Percentiles rank a stretch among this genome's conserved stretches.
These are phyloP conservation scores for Alcedo atthis DNA, from an alignment of 2,797 vertebrate species.

Conservation along the genomic window DNA sequence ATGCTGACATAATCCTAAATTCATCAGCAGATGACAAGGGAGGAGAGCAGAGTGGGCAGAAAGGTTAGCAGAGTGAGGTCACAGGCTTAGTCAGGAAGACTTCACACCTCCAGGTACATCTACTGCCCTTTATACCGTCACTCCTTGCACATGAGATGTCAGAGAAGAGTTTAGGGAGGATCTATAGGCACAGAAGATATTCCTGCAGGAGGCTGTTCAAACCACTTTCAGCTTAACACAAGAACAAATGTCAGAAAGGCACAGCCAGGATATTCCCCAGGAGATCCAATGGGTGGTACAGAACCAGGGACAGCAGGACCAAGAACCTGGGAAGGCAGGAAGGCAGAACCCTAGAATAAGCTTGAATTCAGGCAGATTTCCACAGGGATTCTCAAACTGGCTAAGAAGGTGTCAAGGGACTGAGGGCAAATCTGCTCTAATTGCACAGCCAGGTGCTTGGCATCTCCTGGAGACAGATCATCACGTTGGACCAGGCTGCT, in stretches of 20 bases:
- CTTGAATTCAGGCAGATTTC: background rate
- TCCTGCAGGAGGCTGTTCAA: background rate
- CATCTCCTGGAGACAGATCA: background rate
- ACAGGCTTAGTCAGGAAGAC: background rate
- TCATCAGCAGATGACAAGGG: background rate
- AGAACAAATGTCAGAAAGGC: accelerated
- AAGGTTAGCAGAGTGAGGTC: background rate
- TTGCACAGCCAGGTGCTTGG: background rate
- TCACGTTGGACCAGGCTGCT: accelerated
- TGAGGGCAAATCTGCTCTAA: background rate
- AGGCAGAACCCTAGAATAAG: background rate
- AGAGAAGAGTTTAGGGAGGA: background rate
- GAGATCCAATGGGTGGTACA: accelerated
- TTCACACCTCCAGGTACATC: accelerated
- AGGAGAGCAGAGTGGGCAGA: background rate
- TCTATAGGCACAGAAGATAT: background rate
- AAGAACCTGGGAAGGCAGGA: background rate
- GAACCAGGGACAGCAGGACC: background rate
- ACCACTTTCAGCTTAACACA: background rate
- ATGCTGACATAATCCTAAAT: background rate
- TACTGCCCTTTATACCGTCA: background rate
- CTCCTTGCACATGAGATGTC: background rate
- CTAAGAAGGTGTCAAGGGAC: background rate
- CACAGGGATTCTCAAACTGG: background rate
- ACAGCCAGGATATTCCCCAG: background rate